These are phyloP conservation scores for honey bee (Apis mellifera) DNA, from an alignment of 1,140 invertebrate genomes.

Conservation along the genomic window DNA sequence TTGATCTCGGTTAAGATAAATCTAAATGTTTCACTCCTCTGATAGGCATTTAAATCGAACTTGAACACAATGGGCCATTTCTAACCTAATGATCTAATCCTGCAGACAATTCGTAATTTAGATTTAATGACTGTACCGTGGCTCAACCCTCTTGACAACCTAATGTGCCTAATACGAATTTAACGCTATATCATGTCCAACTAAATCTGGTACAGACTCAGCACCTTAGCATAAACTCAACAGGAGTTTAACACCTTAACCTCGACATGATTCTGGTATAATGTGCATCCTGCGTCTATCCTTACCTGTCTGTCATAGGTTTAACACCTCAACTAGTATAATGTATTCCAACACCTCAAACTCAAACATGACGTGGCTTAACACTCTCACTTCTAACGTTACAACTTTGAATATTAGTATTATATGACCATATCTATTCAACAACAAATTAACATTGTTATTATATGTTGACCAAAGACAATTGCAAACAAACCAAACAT, in stretches of 20 bases:
- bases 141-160: not conserved
- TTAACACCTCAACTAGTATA: conserved; percentile 15
- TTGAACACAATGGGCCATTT: not conserved
- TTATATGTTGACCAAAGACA: not conserved
- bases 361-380: not conserved
- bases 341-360: conserved; percentile 7
- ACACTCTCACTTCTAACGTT: not conserved
- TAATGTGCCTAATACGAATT: conserved; percentile 9
- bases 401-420: not conserved
- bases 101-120: conserved; percentile 8
- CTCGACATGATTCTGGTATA: conserved; percentile 14
- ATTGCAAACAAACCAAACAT: no score
- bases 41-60: not conserved
- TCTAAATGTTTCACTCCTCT: not conserved
- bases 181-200: not conserved
- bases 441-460: no score
- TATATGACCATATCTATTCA: not conserved
- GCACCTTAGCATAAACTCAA: conserved; percentile 15
- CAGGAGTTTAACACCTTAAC: conserved; percentile 16
- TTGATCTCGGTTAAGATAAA: not conserved
- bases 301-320: conserved; percentile 17
- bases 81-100: not conserved
- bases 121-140: conserved; percentile 2
- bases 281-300: conserved; percentile 4
- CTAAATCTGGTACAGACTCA: not conserved